phyloP scores from a whole-genome alignment of 1,140 invertebrate species.

The Drosophila seguyi region DNA sequence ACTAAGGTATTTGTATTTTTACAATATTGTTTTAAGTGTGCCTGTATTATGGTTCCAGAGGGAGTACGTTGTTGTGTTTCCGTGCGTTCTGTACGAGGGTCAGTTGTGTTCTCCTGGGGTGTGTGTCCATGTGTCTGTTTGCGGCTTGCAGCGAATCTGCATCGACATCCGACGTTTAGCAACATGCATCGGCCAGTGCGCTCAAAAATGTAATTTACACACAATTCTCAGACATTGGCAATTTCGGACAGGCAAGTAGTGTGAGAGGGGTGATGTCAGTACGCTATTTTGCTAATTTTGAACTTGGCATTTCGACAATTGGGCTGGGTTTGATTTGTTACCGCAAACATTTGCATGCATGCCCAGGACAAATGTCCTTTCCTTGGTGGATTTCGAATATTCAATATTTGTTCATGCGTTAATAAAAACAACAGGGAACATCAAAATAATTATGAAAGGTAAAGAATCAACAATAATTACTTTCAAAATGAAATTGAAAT shows the following conservation, averaged over 20 bases:
- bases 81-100: background rate
- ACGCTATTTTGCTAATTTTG: constrained; percentile 47
- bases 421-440: background rate
- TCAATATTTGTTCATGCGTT: constrained; percentile 37
- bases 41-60: background rate
- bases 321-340: constrained; percentile 50
- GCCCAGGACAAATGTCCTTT: background rate
- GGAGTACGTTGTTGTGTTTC: background rate
- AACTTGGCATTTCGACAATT: constrained; percentile 69
- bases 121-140: constrained; percentile 18
- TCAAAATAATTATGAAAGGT: too few species aligned
- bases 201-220: constrained; percentile 42
- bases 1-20: background rate
- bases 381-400: constrained; percentile 34
- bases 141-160: constrained; percentile 16
- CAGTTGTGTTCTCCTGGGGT: constrained; percentile 12
- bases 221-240: constrained; percentile 18
- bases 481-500: too few species aligned
- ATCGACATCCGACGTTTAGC: constrained; percentile 19
- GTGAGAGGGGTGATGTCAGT: background rate
- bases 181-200: constrained; percentile 12
- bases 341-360: constrained; percentile 43
- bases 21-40: background rate
- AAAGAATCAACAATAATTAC: too few species aligned
- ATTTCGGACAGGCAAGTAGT: background rate